A percentile compares a stretch with the other conserved stretches of the same genome.
These are phyloP conservation scores for Mesocricetus auratus DNA, from an alignment of 2,113 vertebrate species.

Conservation along the genomic window DNA sequence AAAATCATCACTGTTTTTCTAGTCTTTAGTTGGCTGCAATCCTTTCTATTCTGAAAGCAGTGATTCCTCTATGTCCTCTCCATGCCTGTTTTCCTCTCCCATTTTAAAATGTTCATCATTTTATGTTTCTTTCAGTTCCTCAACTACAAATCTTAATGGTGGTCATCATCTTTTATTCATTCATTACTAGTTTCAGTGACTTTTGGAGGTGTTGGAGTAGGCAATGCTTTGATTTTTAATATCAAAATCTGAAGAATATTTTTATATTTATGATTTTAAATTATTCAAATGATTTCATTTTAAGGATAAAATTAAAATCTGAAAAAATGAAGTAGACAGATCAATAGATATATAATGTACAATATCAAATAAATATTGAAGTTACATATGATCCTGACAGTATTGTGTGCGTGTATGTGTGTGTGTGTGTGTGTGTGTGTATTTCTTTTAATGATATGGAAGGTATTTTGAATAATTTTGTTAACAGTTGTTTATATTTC, in stretches of 20 bases:
- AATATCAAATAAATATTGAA: not conserved
- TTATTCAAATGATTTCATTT: no score
- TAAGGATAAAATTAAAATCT: no score
- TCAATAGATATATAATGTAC: not conserved
- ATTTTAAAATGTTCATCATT: conserved; percentile 16
- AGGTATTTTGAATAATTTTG: not conserved
- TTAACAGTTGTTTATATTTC: not conserved
- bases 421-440: not conserved
- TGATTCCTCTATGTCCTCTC: not conserved
- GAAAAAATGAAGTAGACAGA: not conserved
- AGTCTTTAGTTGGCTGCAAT: not conserved
- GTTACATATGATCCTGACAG: no score
- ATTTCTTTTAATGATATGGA: not conserved
- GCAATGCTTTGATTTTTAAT: not conserved
- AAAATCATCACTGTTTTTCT: conserved; percentile 34
- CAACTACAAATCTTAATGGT: not conserved
- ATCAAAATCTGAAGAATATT: not conserved
- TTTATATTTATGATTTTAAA: no score
- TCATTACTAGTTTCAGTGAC: not conserved
- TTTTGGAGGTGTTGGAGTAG: not conserved
- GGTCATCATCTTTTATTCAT: not conserved
- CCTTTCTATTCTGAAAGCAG: conserved; percentile 8
- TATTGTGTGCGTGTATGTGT: not conserved
- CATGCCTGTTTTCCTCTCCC: not conserved
- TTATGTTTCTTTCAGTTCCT: conserved; percentile 48